These are phyloP conservation scores for Chrysopilus asiliformis DNA, from an alignment of 2,888 invertebrate genomes.

Conservation along the genomic window DNA sequence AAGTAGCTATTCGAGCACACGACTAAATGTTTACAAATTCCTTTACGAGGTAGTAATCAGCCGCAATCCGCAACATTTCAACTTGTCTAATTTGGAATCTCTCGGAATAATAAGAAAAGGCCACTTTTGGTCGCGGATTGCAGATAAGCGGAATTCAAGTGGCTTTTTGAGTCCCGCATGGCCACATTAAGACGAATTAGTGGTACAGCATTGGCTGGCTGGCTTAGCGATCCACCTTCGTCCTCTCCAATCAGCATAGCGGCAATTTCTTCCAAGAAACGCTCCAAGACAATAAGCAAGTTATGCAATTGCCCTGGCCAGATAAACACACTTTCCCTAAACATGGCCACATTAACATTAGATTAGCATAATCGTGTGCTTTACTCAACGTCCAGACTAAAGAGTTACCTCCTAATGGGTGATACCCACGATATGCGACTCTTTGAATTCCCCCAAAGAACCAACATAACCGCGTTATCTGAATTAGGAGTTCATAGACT, in stretches of 20 bases:
- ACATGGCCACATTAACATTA: slow-evolving; percentile 14
- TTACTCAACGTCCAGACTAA: slow-evolving; percentile 9
- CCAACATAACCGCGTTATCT: no score
- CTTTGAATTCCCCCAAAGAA: no score
- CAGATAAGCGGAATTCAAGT: no score
- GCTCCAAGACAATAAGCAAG: slow-evolving; percentile 12
- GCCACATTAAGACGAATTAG: no score
- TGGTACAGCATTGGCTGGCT: no score
- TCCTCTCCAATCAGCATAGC: no score
- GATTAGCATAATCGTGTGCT: slow-evolving; percentile 15
- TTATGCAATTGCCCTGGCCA: slow-evolving; percentile 13
- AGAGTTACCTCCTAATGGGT: neutral
- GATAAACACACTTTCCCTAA: slow-evolving; percentile 15
- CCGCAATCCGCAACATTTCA: neutral
- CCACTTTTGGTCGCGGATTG: no score
- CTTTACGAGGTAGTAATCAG: neutral
- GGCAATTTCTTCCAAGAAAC: slow-evolving; percentile 11
- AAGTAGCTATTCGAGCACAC: slow-evolving; percentile 5
- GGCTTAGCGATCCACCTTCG: no score
- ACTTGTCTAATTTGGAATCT: no score
- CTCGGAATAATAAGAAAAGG: no score
- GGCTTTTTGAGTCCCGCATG: no score
- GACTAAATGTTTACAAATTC: slow-evolving; percentile 8
- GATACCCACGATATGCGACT: neutral
- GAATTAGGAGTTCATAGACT: no score